Base-by-base conservation (phyloP, 2,797 vertebrate species). In the Okamejei kenojei region DNA sequence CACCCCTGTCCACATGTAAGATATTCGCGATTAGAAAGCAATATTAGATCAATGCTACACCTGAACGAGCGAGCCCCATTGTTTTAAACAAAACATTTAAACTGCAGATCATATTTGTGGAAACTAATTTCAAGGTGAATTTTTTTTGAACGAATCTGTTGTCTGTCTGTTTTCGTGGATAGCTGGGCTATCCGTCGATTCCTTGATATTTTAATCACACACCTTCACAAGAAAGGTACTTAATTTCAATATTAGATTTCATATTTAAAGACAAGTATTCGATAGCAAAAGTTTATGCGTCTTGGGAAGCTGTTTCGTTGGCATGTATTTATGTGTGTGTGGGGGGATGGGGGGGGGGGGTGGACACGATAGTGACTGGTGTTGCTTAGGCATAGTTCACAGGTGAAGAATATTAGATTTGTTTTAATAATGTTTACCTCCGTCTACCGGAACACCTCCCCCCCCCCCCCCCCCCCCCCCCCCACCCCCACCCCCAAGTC, bases 131-230 rank as follows among this genome's bases (percentile, higher is more conserved):
- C 32, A 71, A 71, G 38, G 17, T 8, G 65, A 8, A 38, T 3
- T 45, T 45, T 45, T 45, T 54, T 45, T 71, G 38, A 26, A 2
- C 65, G 7, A 19, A 38, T 29, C 65, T 26, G 35, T n/a, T 74
- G 96, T 96, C 97, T 97, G n/a, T 45, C 95, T 95, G 96, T 96
- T 97, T 98, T 98, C 98, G 98, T 97, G 97, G 98, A 97, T 98
- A 98, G 98, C 98, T 99, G 98, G 98, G 98, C 98, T 99, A 99
- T 98, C 98, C 98, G 97, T 96, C 97, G 97, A 96, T 98, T 97
- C 98, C 97, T 98, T 96, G 96, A 74, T 96, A 97, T 97, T 97
- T 97, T 97, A 98, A 98, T 98, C 98, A 97, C 97, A 98, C 98
- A 99, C 98, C 98, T 98, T 98, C 98, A 98, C 98, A 98, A 95